Evolutionary conservation across 37 sponge, comb jelly and placozoan genomes (phyloP).

Genomic region (Beroe forskalii): DNA sequence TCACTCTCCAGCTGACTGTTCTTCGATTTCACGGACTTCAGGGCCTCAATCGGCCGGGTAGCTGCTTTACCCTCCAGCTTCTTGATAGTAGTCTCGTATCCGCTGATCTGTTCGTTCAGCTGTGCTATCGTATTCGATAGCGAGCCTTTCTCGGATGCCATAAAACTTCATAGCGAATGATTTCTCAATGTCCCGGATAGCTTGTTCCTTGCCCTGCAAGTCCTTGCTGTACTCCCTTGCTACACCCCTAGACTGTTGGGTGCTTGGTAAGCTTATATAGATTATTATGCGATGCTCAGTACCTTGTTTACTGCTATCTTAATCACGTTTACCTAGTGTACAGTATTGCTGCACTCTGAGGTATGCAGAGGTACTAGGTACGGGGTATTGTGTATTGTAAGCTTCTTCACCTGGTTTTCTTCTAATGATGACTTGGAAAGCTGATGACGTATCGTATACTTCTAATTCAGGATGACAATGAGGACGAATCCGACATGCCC

Average conservation of each 20-base stretch:
- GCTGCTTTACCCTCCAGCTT: background rate
- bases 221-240: too few species aligned
- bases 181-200: constrained; percentile 9
- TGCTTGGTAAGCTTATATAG: too few species aligned
- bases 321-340: too few species aligned
- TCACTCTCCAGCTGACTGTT: constrained; percentile 14
- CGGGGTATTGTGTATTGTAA: too few species aligned
- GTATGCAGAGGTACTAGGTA: too few species aligned
- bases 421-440: too few species aligned
- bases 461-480: constrained; percentile 61
- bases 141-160: background rate
- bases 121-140: background rate
- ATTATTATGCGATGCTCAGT: too few species aligned
- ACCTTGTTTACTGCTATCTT: too few species aligned
- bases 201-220: background rate
- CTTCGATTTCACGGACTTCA: background rate
- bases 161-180: background rate
- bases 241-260: too few species aligned
- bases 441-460: too few species aligned
- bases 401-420: too few species aligned
- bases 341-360: too few species aligned
- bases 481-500: constrained; percentile 63
- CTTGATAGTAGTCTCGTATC: background rate
- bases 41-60: background rate
- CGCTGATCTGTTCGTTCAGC: background rate